These are phyloP conservation scores for Dallia pectoralis DNA, from an alignment of 2,797 vertebrate genomes.

Conservation along the genomic window DNA sequence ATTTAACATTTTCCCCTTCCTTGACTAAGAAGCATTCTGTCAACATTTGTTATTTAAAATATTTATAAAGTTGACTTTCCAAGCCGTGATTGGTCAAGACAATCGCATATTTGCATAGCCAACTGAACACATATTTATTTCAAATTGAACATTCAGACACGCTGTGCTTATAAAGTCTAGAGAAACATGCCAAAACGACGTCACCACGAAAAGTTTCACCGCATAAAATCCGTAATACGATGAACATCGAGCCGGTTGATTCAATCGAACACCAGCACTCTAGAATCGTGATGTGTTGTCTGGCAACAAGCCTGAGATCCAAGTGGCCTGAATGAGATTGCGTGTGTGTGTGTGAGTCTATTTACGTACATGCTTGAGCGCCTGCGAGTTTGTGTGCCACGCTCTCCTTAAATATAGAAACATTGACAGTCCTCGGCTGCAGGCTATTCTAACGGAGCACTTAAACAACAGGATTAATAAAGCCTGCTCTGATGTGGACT, in stretches of 20 bases:
- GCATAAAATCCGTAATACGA: neutral
- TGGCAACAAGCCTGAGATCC: neutral
- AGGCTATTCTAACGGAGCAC: constrained; percentile 37
- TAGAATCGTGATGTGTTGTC: neutral
- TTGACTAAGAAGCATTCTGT: neutral
- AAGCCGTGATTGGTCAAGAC: too few relatives aligned
- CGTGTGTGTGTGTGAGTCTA: neutral
- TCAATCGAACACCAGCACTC: neutral
- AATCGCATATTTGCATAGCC: too few relatives aligned
- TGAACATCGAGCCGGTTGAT: neutral
- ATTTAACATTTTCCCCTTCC: neutral
- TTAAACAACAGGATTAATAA: constrained; percentile 54
- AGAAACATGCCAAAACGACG: neutral
- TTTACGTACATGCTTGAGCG: neutral
- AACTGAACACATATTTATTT: too few relatives aligned
- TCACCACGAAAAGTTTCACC: neutral
- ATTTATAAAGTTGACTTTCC: neutral
- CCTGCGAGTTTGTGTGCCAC: constrained; percentile 11
- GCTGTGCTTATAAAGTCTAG: neutral
- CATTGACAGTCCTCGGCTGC: constrained; percentile 49
- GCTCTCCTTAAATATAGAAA: constrained; percentile 46
- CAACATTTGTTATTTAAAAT: neutral
- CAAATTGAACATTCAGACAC: too few relatives aligned
- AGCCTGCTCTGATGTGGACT: constrained; percentile 23
- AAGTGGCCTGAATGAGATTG: neutral